Conservation (phyloP, 1,140 invertebrate genomes). For the Leucophenga varia region DNA sequence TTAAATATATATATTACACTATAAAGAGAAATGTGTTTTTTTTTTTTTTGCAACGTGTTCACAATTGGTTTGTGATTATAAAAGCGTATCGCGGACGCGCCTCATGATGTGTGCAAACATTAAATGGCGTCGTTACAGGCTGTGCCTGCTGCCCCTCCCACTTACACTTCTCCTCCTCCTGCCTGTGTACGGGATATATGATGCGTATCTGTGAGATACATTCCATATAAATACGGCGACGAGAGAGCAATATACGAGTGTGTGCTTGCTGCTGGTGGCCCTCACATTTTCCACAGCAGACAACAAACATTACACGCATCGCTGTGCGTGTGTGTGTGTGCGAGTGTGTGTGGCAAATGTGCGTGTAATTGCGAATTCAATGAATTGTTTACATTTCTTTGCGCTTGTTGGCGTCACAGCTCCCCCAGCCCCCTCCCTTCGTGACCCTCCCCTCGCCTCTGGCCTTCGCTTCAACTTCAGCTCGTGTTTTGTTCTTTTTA, state of each 20-base stretch:
- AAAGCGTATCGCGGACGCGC: constrained; percentile 46
- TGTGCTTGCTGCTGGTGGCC: no score
- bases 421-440: background rate
- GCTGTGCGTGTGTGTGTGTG: constrained; percentile 11
- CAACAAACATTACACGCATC: constrained; percentile 45
- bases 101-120: constrained; percentile 50
- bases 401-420: constrained; percentile 41
- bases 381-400: constrained; percentile 55
- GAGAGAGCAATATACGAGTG: constrained; percentile 14
- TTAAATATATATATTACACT: no score
- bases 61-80: constrained; percentile 51
- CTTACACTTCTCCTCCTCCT: background rate
- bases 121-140: constrained; percentile 35
- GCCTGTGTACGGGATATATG: constrained; percentile 32
- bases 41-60: constrained; percentile 25
- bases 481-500: no score
- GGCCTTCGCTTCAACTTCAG: background rate
- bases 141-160: background rate
- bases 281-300: constrained; percentile 23
- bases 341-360: constrained; percentile 42
- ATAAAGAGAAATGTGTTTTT: background rate
- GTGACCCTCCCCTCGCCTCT: background rate
- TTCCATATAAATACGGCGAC: constrained; percentile 43
- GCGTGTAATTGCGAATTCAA: constrained; percentile 55
- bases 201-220: constrained; percentile 52